Conservation (phyloP, 2,888 invertebrate species). For the Prosapia bicincta region DNA sequence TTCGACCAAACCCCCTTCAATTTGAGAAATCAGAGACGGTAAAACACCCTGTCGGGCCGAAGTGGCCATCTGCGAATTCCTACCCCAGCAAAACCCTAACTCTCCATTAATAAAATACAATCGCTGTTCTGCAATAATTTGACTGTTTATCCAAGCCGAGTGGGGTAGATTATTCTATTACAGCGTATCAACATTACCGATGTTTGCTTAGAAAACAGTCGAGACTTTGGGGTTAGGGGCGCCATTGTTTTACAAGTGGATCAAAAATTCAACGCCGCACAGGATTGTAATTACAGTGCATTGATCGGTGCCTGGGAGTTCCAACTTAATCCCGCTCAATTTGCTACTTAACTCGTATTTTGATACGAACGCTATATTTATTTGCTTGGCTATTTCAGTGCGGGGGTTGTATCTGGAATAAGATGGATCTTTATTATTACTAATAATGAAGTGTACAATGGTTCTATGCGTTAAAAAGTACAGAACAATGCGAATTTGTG, state of each 20-base stretch:
- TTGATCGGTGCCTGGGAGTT: slow-evolving; percentile 23
- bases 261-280: slow-evolving; percentile 26
- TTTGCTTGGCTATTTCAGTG: too few relatives aligned
- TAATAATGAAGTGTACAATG: too few relatives aligned
- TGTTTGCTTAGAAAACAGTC: slow-evolving; percentile 32
- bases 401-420: too few relatives aligned
- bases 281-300: slow-evolving; percentile 21
- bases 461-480: too few relatives aligned
- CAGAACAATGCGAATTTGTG: too few relatives aligned
- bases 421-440: too few relatives aligned
- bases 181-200: slow-evolving; percentile 61
- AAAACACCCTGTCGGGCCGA: background rate
- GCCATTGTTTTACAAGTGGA: slow-evolving; percentile 29
- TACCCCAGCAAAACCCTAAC: background rate
- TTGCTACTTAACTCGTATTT: background rate
- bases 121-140: slow-evolving; percentile 30
- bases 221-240: slow-evolving; percentile 9
- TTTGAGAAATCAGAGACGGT: too few relatives aligned
- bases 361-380: too few relatives aligned
- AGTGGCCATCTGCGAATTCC: slow-evolving; percentile 15
- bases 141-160: slow-evolving; percentile 22
- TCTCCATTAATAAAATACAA: slow-evolving; percentile 31
- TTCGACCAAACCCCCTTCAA: too few relatives aligned
- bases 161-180: slow-evolving; percentile 62
- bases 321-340: background rate